These are phyloP conservation scores for Leptinotarsa peninsularis DNA, from an alignment of 2,888 invertebrate species.

Conservation along the genomic window DNA sequence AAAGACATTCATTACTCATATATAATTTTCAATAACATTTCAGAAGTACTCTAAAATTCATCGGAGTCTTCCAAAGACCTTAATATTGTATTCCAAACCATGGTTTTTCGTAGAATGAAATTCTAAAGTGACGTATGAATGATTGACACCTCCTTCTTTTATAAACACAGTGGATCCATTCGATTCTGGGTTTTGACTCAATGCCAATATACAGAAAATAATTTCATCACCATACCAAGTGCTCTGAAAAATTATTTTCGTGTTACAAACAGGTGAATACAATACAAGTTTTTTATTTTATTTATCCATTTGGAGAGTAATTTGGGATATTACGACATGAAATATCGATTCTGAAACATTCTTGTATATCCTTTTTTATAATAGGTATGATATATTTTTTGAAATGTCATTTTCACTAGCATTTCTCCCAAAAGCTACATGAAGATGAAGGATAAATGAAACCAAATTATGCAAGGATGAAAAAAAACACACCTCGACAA, in stretches of 20 bases:
- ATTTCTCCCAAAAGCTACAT: too few relatives aligned
- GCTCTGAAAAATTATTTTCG: conserved; percentile 25
- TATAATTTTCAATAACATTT: background rate
- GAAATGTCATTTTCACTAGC: too few relatives aligned
- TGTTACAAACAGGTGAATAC: too few relatives aligned
- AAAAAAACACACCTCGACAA: too few relatives aligned
- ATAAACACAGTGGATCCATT: conserved; percentile 35
- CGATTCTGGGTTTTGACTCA: conserved; percentile 31
- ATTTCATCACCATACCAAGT: conserved; percentile 34
- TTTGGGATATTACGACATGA: too few relatives aligned
- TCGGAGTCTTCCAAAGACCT: conserved; percentile 19
- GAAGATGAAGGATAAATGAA: too few relatives aligned
- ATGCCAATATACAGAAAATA: conserved; percentile 38
- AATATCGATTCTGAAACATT: too few relatives aligned
- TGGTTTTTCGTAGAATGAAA: conserved; percentile 32
- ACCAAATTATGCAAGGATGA: too few relatives aligned
- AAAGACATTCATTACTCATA: background rate
- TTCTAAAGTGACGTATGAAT: conserved; percentile 33
- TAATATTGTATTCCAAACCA: conserved; percentile 40
- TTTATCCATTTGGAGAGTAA: too few relatives aligned
- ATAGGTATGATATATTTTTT: too few relatives aligned
- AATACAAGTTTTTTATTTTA: too few relatives aligned
- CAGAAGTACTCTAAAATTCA: background rate
- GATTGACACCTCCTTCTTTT: conserved; percentile 35
- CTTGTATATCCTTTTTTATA: too few relatives aligned